Evolutionary conservation across 2,888 invertebrate genomes (phyloP).

Genomic region (Azorinus chamasolen): DNA sequence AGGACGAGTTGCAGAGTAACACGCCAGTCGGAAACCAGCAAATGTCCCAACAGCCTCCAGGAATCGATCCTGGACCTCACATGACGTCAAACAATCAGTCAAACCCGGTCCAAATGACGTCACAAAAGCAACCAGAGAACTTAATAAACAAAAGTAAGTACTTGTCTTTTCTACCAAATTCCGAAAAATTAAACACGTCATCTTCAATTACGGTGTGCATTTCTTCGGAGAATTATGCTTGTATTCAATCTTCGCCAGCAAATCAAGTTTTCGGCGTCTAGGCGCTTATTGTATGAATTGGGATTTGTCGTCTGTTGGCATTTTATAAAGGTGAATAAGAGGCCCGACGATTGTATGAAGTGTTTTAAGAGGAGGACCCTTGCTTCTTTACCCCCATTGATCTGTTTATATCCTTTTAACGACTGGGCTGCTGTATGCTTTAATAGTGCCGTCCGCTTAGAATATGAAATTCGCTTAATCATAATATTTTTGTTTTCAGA

Average conservation of each 20-base stretch:
- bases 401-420: conserved; percentile 25
- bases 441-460: no score
- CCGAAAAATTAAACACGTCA: background rate
- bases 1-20: conserved; percentile 44
- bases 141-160: conserved; percentile 10
- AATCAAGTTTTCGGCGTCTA: no score
- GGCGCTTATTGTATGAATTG: background rate
- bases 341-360: conserved; percentile 10
- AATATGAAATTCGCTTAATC: no score
- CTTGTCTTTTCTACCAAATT: no score
- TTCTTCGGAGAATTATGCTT: no score
- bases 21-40: conserved; percentile 15
- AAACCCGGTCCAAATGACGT: conserved; percentile 12
- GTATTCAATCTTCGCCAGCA: no score
- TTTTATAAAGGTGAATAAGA: conserved; percentile 5
- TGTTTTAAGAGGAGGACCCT: background rate
- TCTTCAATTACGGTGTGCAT: no score
- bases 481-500: no score
- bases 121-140: conserved; percentile 17
- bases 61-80: conserved; percentile 41
- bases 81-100: conserved; percentile 19
- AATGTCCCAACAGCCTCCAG: conserved; percentile 20
- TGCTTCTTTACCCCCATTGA: conserved; percentile 23
- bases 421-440: no score
- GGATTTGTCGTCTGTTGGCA: background rate